Evolutionary conservation across 2,797 vertebrate species (phyloP), one percentile per base, ranked within the genome.

Genomic region (Aphelocoma californica): DNA sequence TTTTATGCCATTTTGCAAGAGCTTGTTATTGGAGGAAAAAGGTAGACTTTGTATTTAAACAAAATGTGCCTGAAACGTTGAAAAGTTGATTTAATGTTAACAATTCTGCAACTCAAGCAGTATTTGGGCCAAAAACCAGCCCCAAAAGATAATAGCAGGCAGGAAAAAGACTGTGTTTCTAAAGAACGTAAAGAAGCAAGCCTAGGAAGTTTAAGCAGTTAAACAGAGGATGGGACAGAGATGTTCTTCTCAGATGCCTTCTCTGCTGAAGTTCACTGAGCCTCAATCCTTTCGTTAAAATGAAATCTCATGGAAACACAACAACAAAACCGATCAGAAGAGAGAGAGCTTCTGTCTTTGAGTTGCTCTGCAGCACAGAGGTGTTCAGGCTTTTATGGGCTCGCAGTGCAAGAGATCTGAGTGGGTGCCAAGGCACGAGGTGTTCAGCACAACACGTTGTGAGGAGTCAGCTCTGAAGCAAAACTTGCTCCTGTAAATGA

Each of bases 81-180:
- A 82, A 84, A 96, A 93, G 48, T 20, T 82, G 67, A 96, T 90
- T 94, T 94, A 93, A 85, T 36, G 74, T 80, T 82, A 94, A 71
- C 32, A 77, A 5, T 94, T 88, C 78, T 93, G 74, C n/a, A 28
- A 73, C 48, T 81, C 87, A 40, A 75, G 83, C 48, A 90, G 62
- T 78, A 78, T 58, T 65, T 77, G 78, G 78, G 83, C 90, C 93
- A 95, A 87, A 96, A 94, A 58, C 6, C 36, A 61, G 5, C 81
- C 95, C 74, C 88, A 92, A 92, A 93, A 95, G 94, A 95, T 88
- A 95, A 94, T 12, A 78, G 60, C 36, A 86, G n/a, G 28, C 82
- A 88, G 73, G 23, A 90, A 70, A 91, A 80, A 78, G n/a, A 56
- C 28, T 48, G 28, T n/a, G 28, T 70, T 95, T 88, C 80, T 93